These are phyloP conservation scores for Drosophila dunni DNA, from an alignment of 1,140 invertebrate genomes.

Conservation along the genomic window DNA sequence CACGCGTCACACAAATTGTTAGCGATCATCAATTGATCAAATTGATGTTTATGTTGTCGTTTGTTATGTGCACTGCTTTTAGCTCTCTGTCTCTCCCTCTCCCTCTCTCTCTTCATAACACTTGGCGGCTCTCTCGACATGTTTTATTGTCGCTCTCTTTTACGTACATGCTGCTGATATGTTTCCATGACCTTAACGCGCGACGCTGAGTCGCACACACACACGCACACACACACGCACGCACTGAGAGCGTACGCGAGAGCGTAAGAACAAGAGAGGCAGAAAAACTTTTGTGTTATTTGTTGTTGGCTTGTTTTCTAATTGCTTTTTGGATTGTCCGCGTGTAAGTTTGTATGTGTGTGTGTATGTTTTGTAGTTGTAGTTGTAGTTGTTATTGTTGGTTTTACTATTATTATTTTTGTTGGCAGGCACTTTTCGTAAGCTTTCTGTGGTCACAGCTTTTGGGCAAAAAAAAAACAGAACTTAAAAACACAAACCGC, in stretches of 20 bases:
- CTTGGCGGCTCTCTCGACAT: slow-evolving; percentile 7
- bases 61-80: slow-evolving; percentile 9
- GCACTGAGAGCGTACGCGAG: neutral
- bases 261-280: slow-evolving; percentile 1
- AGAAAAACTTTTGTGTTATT: slow-evolving; percentile 24
- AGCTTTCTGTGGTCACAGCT: slow-evolving; percentile 38
- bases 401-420: slow-evolving; percentile 27
- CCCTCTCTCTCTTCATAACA: neutral
- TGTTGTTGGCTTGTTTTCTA: slow-evolving; percentile 52
- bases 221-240: slow-evolving; percentile 16
- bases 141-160: neutral
- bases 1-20: slow-evolving; percentile 38
- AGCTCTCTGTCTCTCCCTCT: neutral
- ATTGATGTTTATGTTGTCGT: neutral
- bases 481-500: slow-evolving; percentile 7
- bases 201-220: slow-evolving; percentile 23
- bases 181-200: slow-evolving; percentile 65
- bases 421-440: slow-evolving; percentile 34
- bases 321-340: slow-evolving; percentile 32
- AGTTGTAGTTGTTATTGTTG: slow-evolving; percentile 24
- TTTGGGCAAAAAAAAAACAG: slow-evolving; percentile 22
- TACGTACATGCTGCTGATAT: slow-evolving; percentile 44
- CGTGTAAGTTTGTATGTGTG: neutral
- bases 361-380: slow-evolving; percentile 11
- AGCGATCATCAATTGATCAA: slow-evolving; percentile 42